Conservation (phyloP, 2,888 invertebrate species). For the Bursaphelenchus okinawaensis region DNA sequence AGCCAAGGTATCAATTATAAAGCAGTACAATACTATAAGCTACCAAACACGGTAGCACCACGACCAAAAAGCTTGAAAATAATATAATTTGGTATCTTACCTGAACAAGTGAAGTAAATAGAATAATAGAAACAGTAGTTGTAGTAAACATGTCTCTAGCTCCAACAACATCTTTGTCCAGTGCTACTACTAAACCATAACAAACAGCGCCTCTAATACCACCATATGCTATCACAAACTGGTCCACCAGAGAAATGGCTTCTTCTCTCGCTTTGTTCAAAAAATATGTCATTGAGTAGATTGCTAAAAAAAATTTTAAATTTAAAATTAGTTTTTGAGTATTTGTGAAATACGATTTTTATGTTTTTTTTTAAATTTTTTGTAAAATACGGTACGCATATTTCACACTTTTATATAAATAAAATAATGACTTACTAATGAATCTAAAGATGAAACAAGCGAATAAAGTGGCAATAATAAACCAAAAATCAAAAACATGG, state of each 20-base stretch:
- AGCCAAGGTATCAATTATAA: too few species aligned
- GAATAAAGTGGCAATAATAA: slow-evolving; percentile 81
- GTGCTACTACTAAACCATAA: slow-evolving; percentile 74
- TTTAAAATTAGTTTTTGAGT: neutral
- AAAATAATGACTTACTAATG: slow-evolving; percentile 67
- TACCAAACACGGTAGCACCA: too few species aligned
- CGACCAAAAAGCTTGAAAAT: neutral
- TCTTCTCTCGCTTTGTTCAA: slow-evolving; percentile 86
- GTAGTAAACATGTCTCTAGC: slow-evolving; percentile 94
- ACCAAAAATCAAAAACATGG: slow-evolving; percentile 91
- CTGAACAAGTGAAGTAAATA: slow-evolving; percentile 97
- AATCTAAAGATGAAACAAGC: slow-evolving; percentile 85
- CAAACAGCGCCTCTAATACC: slow-evolving; percentile 93
- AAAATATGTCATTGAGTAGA: slow-evolving; percentile 75
- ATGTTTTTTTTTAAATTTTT: neutral
- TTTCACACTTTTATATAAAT: neutral
- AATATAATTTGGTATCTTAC: too few species aligned
- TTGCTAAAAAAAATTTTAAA: slow-evolving; percentile 37
- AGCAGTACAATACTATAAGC: too few species aligned
- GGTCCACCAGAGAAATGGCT: slow-evolving; percentile 68
- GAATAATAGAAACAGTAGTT: slow-evolving; percentile 90
- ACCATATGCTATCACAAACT: slow-evolving; percentile 90
- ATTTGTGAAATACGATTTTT: slow-evolving; percentile 9
- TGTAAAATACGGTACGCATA: too few species aligned
- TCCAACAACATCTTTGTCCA: slow-evolving; percentile 73